phyloP scores from a whole-genome alignment of 2,797 vertebrate genomes.

The Meda fulgida region DNA sequence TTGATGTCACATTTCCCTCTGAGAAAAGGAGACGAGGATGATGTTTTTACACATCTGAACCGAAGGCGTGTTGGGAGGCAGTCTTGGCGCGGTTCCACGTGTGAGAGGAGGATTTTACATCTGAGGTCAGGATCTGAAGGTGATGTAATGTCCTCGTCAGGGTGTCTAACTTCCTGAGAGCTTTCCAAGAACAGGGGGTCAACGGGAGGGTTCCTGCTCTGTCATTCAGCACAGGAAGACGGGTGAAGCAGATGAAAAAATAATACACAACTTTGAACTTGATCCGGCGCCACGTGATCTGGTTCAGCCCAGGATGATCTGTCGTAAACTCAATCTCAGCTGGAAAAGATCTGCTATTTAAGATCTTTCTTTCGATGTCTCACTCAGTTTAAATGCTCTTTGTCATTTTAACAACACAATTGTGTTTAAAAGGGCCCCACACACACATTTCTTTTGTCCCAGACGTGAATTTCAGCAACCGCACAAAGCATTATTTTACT shows the following conservation, averaged over 20 bases:
- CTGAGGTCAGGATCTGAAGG: slow-evolving; percentile 69
- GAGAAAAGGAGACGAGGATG: background rate
- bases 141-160: slow-evolving; percentile 75
- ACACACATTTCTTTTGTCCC: background rate
- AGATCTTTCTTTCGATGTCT: background rate
- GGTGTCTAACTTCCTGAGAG: slow-evolving; percentile 72
- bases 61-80: slow-evolving; percentile 23
- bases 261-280: slow-evolving; percentile 47
- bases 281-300: slow-evolving; percentile 7
- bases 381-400: background rate
- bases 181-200: slow-evolving; percentile 63
- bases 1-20: slow-evolving; percentile 18
- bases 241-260: slow-evolving; percentile 41
- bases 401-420: background rate
- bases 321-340: background rate
- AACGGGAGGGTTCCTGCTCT: slow-evolving; percentile 50
- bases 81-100: slow-evolving; percentile 25
- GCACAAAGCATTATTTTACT: slow-evolving; percentile 29
- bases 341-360: background rate
- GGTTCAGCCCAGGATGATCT: slow-evolving; percentile 19
- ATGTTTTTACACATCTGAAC: slow-evolving; percentile 45
- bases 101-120: slow-evolving; percentile 69
- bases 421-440: background rate
- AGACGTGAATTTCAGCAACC: background rate
- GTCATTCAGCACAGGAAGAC: slow-evolving; percentile 51